Evolutionary conservation across 2,113 vertebrate species (phyloP).

Genomic region (human (Homo sapiens)): GRCh38 chr7:25188001-25188500

Average conservation of each 20-base stretch:
- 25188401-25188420: not conserved
- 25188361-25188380: not conserved
- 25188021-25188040: not conserved
- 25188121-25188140: conserved; percentile 69
- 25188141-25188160: not conserved
- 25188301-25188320: not conserved
- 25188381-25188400: not conserved
- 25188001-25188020: not conserved
- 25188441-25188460: not conserved
- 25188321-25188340: not conserved
- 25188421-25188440: not conserved
- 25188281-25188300: not conserved
- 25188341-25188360: not conserved
- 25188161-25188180: no score
- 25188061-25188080: not conserved
- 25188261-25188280: not conserved
- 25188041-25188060: not conserved
- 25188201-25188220: not conserved
- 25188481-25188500: not conserved
- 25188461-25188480: not conserved
- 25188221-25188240: not conserved
- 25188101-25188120: conserved; percentile 55
- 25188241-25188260: not conserved
- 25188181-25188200: not conserved
- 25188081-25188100: not conserved